Conservation (phyloP, 2,113 vertebrate genomes). For the Stegastes partitus region DNA sequence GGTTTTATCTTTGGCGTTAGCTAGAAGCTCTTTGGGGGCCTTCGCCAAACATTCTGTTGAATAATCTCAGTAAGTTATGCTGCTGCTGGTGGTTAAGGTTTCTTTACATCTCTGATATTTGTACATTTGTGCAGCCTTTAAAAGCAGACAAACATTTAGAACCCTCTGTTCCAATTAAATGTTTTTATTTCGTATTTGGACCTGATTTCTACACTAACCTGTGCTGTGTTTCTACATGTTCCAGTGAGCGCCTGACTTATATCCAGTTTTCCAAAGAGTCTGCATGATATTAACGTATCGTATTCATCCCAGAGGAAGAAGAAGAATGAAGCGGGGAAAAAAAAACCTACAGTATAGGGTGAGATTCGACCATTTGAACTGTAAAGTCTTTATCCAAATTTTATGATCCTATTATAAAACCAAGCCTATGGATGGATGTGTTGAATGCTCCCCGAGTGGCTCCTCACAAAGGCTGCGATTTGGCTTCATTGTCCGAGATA, state of each 20-base stretch:
- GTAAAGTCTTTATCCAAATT: conserved; percentile 60
- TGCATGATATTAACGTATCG: conserved; percentile 28
- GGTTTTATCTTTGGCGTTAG: too few relatives aligned
- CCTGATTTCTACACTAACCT: neutral
- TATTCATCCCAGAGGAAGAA: conserved; percentile 14
- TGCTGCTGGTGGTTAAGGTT: neutral
- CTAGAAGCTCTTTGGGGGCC: too few relatives aligned
- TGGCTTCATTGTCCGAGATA: conserved; percentile 55
- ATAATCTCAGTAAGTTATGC: neutral
- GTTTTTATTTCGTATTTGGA: neutral
- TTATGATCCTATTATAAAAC: conserved; percentile 74
- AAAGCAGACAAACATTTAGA: neutral
- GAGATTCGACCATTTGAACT: conserved; percentile 68
- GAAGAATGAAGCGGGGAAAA: neutral
- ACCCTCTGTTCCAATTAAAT: neutral
- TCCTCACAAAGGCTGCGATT: conserved; percentile 58
- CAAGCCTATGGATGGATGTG: conserved; percentile 40
- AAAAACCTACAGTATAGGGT: conserved; percentile 19
- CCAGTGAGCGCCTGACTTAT: neutral
- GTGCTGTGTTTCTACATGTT: neutral
- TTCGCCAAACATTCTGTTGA: too few relatives aligned
- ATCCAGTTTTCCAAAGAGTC: conserved; percentile 24
- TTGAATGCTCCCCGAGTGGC: conserved; percentile 43
- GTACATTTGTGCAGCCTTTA: neutral
- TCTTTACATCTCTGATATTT: neutral